Evolutionary conservation across 2,797 vertebrate genomes (phyloP).

Genomic region (Galago senegalensis): DNA sequence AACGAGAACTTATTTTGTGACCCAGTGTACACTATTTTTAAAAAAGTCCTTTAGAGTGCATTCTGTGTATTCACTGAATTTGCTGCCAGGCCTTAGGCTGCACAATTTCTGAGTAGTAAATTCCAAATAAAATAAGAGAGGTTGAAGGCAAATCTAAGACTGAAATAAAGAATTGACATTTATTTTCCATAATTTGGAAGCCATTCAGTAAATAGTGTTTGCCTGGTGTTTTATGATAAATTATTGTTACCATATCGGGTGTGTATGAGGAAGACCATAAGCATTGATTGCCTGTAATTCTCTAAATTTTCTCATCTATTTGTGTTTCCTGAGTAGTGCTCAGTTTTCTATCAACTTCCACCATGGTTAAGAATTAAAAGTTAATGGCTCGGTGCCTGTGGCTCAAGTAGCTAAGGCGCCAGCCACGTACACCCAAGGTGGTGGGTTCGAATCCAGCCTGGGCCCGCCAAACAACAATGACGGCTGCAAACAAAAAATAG

Average conservation of each 20-base stretch:
- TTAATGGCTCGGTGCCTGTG: neutral
- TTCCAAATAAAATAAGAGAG: constrained; percentile 49
- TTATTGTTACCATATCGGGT: neutral
- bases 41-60: neutral
- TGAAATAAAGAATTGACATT: constrained; percentile 49
- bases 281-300: constrained; percentile 4
- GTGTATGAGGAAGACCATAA: neutral
- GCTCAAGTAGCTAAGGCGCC: too few species aligned
- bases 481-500: too few species aligned
- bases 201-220: constrained; percentile 4
- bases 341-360: constrained; percentile 1
- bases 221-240: neutral
- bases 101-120: constrained; percentile 48
- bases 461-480: too few species aligned
- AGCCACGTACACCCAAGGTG: too few species aligned
- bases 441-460: too few species aligned
- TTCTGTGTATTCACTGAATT: constrained; percentile 1
- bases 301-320: neutral
- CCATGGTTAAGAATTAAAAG: constrained; percentile 2
- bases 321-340: neutral
- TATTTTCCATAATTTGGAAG: constrained; percentile 42
- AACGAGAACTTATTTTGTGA: constrained; percentile 53
- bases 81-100: neutral
- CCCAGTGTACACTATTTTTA: neutral
- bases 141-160: constrained; percentile 22